phyloP scores from a whole-genome alignment of 2,113 vertebrate genomes.

The Caranx melampygus region DNA sequence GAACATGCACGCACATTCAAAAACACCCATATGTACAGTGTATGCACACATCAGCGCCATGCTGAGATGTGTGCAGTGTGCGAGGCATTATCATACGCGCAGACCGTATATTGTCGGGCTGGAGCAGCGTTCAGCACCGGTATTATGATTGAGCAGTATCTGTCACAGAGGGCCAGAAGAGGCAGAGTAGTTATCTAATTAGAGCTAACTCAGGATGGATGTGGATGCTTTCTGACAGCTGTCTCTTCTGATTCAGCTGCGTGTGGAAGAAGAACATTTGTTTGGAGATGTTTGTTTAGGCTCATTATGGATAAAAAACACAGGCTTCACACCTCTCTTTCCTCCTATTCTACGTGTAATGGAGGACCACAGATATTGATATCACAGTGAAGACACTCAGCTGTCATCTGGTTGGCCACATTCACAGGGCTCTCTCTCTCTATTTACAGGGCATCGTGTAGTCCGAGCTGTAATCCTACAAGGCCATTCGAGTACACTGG shows the following conservation, averaged over 20 bases:
- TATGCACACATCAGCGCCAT: background rate
- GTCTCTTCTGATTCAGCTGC: conserved; percentile 73
- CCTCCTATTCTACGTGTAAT: conserved; percentile 30
- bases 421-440: conserved; percentile 18
- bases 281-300: conserved; percentile 74
- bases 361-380: conserved; percentile 17
- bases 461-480: conserved; percentile 17
- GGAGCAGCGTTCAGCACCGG: conserved; percentile 17
- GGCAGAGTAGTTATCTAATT: conserved; percentile 77
- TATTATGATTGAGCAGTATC: conserved; percentile 69
- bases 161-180: conserved; percentile 67
- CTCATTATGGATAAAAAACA: conserved; percentile 67
- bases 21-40: background rate
- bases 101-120: conserved; percentile 7
- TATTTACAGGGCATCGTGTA: conserved; percentile 6
- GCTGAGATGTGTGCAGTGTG: background rate
- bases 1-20: background rate
- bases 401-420: conserved; percentile 35
- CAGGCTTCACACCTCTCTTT: conserved; percentile 40
- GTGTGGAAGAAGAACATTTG: conserved; percentile 67
- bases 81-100: background rate
- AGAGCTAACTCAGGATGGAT: conserved; percentile 77
- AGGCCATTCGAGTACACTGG: conserved; percentile 1
- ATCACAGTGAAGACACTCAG: conserved; percentile 23
- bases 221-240: conserved; percentile 81